Evolutionary conservation across 1,140 invertebrate genomes (phyloP), one percentile per base, ranked within the genome.

Genomic region (Antheraea pernyi): DNA sequence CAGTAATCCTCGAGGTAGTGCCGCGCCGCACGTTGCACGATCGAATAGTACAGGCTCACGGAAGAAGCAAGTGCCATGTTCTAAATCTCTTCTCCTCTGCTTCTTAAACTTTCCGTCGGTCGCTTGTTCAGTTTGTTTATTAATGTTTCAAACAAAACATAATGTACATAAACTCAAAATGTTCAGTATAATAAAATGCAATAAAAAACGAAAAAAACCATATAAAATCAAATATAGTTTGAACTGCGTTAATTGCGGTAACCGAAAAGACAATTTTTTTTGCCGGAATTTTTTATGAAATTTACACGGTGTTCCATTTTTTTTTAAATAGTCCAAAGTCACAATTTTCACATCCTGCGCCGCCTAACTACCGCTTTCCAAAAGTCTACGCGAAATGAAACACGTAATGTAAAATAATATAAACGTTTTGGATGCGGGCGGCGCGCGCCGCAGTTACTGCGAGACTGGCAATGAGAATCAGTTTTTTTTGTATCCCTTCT

Each of bases 1-100:
- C 92, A 92, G 70, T 93, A 93, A 76, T 93, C 92, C 86, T 93
- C 92, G 64, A 93, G 70, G 67, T 93, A 93, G 77, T 93, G 92
- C 71, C 92, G 83, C 48, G 92, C 92, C 22, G 92, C 92, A 65
- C 91, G 85, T 81, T 93, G 92, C 79, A 93, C 92, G 70, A 93
- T 93, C 18, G 91, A 92, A 82, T 93, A 93, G 81, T 93, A 93
- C 62, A 93, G 79, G 82, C 92, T 93, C 75, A 93, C 92, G 77
- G 92, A 93, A 76, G 92, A 93, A 70, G 91, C 91, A 48, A 93
- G 85, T 81, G 91, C 91, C 92, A 93, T 93, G 74, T 85, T 91
- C 83, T 84, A 77, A 80, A 30, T 75, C 70, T 85, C 77, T 85
- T 79, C 80, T 85, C 53, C 79, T 72, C 75, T 77, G 66, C 72